Percentiles rank a stretch among this genome's conserved stretches.
Conservation (phyloP, 2,888 invertebrate genomes). For the Scaptomyza reducta region DNA sequence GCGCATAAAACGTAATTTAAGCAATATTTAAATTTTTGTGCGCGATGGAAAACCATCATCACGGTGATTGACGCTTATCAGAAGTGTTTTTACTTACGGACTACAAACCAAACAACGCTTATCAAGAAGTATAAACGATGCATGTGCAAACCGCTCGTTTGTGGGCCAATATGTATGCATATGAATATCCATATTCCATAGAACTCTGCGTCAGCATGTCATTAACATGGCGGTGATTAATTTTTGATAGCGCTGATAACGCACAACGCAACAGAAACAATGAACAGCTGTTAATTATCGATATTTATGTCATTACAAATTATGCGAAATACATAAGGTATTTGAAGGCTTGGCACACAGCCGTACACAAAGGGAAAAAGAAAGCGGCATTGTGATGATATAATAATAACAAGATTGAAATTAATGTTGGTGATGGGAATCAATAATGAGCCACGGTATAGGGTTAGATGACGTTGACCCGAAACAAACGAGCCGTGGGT, state of each 20-base stretch:
- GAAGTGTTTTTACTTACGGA: neutral
- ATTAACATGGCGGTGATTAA: slow-evolving; percentile 40
- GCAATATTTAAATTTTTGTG: slow-evolving; percentile 17
- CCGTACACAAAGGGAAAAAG: slow-evolving; percentile 37
- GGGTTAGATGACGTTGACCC: slow-evolving; percentile 47
- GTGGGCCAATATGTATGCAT: slow-evolving; percentile 22
- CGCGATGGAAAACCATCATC: slow-evolving; percentile 1
- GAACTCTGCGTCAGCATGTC: slow-evolving; percentile 50
- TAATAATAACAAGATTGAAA: slow-evolving; percentile 68
- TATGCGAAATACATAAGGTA: slow-evolving; percentile 34
- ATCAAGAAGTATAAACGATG: slow-evolving; percentile 16
- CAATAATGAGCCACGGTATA: slow-evolving; percentile 48
- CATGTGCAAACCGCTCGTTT: neutral
- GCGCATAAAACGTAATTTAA: neutral
- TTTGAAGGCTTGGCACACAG: slow-evolving; percentile 12
- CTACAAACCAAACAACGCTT: slow-evolving; percentile 7
- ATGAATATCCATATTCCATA: slow-evolving; percentile 14
- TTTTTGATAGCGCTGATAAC: slow-evolving; percentile 54
- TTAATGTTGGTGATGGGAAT: slow-evolving; percentile 50
- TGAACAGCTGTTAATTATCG: slow-evolving; percentile 47
- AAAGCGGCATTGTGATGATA: slow-evolving; percentile 69
- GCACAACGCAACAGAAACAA: slow-evolving; percentile 27
- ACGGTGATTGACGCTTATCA: slow-evolving; percentile 16
- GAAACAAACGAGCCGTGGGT: slow-evolving; percentile 21
- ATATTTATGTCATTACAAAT: slow-evolving; percentile 29